Base-by-base conservation (phyloP, 2,888 invertebrate genomes). In the Parochlus steinenii region DNA sequence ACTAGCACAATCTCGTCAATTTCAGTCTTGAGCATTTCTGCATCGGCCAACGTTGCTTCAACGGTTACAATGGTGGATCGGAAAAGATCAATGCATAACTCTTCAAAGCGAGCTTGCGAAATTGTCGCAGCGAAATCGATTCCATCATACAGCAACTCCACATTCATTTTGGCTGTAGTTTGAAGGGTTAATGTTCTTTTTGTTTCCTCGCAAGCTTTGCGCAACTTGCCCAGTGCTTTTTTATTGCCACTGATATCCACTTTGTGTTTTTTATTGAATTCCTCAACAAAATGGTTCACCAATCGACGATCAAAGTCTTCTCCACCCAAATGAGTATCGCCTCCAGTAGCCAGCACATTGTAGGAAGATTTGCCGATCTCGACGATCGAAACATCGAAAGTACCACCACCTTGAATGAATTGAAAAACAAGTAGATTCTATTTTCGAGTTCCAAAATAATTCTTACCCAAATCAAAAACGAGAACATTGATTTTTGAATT, bases 361-460 rank as follows among this genome's bases (percentile, higher is more conserved):
- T 82, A 83, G 42, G 81, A 54, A 0, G 77, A 75, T 56, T 90
- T 86, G 46, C 85, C 81, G 53, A 92, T 90, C 43, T 82, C 74
- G 18, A 92, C 63, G 43, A 90, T 71, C 18, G 90, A 90, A 6
- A 92, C 90, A 63, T 92, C 90, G 52, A 92, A 92, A 23, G 87
- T 89, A 18, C 87, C 90, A 42, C 89, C 89, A 15, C 79, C 93
- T 52, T 93, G 65, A 62, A 93, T 93, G n/a, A n/a, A n/a, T n/a
- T n/a, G n/a, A n/a, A n/a, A n/a, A n/a, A n/a, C n/a, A n/a, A n/a
- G n/a, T n/a, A n/a, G n/a, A n/a, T n/a, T n/a, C n/a, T n/a, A n/a
- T n/a, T n/a, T n/a, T n/a, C n/a, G n/a, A 23, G 17, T 12, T 11
- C 6, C 30, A 11, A 40, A 26, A n/a, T 34, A 30, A 28, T 16